phyloP scores from a whole-genome alignment of 92 coral and sea anemone genomes.

The Diadumene lineata region DNA sequence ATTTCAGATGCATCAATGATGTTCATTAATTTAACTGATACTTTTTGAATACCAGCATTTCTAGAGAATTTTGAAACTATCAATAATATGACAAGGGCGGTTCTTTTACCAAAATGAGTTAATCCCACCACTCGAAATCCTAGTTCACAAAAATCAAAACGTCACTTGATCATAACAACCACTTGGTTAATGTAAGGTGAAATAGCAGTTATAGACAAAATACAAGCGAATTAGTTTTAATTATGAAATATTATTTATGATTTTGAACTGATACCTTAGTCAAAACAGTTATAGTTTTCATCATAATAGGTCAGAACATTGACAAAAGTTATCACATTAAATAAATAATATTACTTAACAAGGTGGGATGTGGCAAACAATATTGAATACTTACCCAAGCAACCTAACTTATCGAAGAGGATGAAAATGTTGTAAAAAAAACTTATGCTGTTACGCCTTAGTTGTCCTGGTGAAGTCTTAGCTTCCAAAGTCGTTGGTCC shows the following conservation, averaged over 20 bases:
- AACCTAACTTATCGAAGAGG: too few relatives aligned
- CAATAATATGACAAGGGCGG: not conserved
- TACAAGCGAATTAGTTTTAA: not conserved
- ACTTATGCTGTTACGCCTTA: conserved; percentile 18
- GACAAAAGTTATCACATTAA: not conserved
- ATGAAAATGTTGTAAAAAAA: not conserved
- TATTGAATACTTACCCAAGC: not conserved
- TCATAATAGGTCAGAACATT: not conserved
- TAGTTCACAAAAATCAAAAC: not conserved
- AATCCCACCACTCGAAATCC: not conserved
- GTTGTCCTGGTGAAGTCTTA: not conserved
- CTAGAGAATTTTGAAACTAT: not conserved
- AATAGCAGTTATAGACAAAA: not conserved
- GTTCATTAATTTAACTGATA: too few relatives aligned
- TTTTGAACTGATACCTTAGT: not conserved
- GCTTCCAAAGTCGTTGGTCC: conserved; percentile 6
- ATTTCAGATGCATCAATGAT: too few relatives aligned
- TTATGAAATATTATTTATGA: not conserved
- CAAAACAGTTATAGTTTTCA: not conserved
- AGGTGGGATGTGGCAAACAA: not conserved
- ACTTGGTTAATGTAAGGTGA: not conserved
- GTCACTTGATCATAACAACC: not conserved
- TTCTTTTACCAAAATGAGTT: not conserved
- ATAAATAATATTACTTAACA: too few relatives aligned
- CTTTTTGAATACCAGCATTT: not conserved